Evolutionary conservation across 2,113 vertebrate species (phyloP).

Genomic region (Nothobranchius kuhntae): DNA sequence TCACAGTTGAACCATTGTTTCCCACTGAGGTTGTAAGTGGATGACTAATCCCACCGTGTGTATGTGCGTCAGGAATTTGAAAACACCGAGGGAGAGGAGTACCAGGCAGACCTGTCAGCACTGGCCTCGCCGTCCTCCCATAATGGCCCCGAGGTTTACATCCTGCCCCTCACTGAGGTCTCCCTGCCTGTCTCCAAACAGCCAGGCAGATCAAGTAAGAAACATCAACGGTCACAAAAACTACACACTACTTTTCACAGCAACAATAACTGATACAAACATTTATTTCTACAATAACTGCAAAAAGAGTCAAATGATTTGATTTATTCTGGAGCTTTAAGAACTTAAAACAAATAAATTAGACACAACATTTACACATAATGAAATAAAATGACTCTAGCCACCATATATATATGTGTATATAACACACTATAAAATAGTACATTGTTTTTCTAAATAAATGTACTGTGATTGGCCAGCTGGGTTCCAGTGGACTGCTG

Average conservation of each 20-base stretch:
- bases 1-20: constrained; percentile 68
- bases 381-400: no score
- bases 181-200: constrained; percentile 94
- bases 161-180: constrained; percentile 95
- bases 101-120: constrained; percentile 83
- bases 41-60: constrained; percentile 63
- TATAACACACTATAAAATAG: no score
- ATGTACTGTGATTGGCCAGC: no score
- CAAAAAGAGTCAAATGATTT: not conserved
- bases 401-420: no score
- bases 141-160: constrained; percentile 92
- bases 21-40: constrained; percentile 33
- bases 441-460: no score
- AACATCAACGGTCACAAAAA: not conserved
- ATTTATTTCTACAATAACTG: not conserved
- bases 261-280: not conserved
- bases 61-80: constrained; percentile 88
- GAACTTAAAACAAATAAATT: no score
- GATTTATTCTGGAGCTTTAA: not conserved
- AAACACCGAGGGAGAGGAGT: constrained; percentile 91
- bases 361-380: no score
- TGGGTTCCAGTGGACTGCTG: no score
- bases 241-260: not conserved
- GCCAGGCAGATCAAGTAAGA: constrained; percentile 93
- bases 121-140: constrained; percentile 87